Evolutionary conservation across 92 coral and sea anemone species (phyloP).

Genomic region (Phenganax subtilis): DNA sequence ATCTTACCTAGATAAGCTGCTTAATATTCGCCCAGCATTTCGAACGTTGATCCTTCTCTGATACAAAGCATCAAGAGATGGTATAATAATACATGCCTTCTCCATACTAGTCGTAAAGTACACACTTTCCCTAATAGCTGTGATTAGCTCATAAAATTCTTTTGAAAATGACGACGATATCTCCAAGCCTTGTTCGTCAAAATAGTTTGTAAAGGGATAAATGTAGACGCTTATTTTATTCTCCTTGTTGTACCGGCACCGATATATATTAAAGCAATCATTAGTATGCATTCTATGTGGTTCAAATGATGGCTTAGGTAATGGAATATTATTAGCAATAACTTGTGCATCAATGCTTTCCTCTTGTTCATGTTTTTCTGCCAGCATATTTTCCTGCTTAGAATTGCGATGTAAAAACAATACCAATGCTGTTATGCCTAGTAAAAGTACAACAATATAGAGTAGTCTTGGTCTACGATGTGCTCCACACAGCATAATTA

Average conservation of each 20-base stretch:
- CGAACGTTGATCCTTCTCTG: conserved; percentile 64
- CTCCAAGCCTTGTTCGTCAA: conserved; percentile 49
- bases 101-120: conserved; percentile 67
- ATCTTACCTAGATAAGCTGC: conserved; percentile 72
- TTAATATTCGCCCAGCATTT: conserved; percentile 55
- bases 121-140: conserved; percentile 59
- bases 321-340: conserved; percentile 9
- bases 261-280: conserved; percentile 78
- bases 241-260: conserved; percentile 78
- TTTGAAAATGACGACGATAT: conserved; percentile 57
- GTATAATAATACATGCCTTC: conserved; percentile 79
- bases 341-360: neutral
- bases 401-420: neutral
- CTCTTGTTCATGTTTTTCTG: neutral
- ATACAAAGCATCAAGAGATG: conserved; percentile 72
- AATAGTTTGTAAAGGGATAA: conserved; percentile 62
- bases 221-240: conserved; percentile 81
- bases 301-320: conserved; percentile 11
- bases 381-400: neutral
- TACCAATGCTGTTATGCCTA: neutral
- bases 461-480: neutral
- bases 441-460: neutral
- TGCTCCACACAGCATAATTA: no score
- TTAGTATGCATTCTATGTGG: conserved; percentile 66
- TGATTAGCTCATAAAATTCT: conserved; percentile 73